Percentiles rank a stretch among this genome's conserved stretches.
phyloP scores from a whole-genome alignment of 2,888 invertebrate species.

The Athrips mouffetella region DNA sequence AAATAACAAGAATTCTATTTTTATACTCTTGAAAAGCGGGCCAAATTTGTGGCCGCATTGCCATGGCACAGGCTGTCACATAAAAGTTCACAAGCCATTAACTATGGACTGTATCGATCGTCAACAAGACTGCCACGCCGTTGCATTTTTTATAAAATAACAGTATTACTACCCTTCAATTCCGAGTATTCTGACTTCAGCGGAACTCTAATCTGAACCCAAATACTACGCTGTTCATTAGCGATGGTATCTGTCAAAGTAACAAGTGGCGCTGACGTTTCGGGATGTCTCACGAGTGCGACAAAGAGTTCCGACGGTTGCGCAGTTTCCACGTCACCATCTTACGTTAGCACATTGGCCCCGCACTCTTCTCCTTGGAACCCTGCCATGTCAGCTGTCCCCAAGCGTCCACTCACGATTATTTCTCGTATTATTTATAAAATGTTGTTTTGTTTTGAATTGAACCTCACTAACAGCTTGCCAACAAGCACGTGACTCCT shows the following conservation, averaged over 20 bases:
- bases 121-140: background rate
- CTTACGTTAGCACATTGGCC: slow-evolving; percentile 36
- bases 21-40: background rate
- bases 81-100: background rate
- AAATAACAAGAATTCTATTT: no score
- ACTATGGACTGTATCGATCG: background rate
- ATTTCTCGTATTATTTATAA: slow-evolving; percentile 66
- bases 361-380: slow-evolving; percentile 31
- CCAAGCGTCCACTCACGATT: slow-evolving; percentile 43
- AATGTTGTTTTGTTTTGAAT: slow-evolving; percentile 71
- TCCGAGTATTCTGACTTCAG: background rate
- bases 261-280: slow-evolving; percentile 13
- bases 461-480: slow-evolving; percentile 52
- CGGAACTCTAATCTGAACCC: background rate
- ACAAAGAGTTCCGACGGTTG: slow-evolving; percentile 15
- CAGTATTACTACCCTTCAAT: background rate
- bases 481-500: slow-evolving; percentile 45
- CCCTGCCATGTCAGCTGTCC: slow-evolving; percentile 67
- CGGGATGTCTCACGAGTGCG: background rate
- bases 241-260: background rate
- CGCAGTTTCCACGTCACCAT: slow-evolving; percentile 33
- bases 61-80: slow-evolving; percentile 1
- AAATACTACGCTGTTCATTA: background rate
- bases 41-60: background rate
- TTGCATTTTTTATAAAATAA: background rate